phyloP scores from a whole-genome alignment of 2,113 vertebrate species.

The Apteryx mantelli region DNA sequence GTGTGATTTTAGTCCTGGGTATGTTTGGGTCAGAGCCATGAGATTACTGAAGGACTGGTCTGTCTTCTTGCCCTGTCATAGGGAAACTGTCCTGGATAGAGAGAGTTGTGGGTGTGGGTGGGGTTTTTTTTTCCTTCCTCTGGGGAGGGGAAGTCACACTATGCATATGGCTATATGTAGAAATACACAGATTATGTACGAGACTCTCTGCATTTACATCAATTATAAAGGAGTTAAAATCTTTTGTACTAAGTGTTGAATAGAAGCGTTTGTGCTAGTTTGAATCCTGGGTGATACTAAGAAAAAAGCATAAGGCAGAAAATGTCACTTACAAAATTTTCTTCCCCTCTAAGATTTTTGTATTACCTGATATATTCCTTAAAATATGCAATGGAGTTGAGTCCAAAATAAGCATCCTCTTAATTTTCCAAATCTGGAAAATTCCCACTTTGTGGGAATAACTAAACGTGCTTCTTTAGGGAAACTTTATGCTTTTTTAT shows the following conservation, averaged over 20 bases:
- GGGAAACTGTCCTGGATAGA: not conserved
- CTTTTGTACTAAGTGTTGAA: not conserved
- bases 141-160: not conserved
- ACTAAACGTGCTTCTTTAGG: not conserved
- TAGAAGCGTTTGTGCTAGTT: rapidly evolving
- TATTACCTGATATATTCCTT: not conserved
- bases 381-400: not conserved
- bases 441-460: not conserved
- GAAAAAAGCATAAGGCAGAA: not conserved
- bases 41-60: not conserved
- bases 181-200: not conserved
- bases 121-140: rapidly evolving
- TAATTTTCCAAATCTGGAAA: not conserved
- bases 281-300: not conserved
- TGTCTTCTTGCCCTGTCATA: not conserved
- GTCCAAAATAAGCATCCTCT: not conserved
- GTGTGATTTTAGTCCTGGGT: not conserved
- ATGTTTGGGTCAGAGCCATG: not conserved
- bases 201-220: not conserved
- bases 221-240: not conserved
- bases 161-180: not conserved
- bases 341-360: not conserved
- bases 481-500: not conserved
- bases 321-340: not conserved
- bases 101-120: no score